Conservation (phyloP, 2,888 invertebrate species). For the Nezara viridula region DNA sequence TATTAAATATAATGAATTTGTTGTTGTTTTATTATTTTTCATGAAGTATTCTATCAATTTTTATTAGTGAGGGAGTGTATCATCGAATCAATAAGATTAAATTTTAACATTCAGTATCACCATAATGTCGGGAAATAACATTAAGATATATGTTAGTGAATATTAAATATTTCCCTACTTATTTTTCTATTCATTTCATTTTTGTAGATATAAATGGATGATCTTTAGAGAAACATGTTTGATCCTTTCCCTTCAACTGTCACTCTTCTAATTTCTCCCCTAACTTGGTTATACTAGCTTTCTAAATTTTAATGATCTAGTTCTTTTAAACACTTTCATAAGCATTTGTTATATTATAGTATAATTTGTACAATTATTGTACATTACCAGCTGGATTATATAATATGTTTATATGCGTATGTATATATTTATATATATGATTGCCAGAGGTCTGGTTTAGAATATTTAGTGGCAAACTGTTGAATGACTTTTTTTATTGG, state of each 20-base stretch:
- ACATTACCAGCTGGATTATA: not conserved
- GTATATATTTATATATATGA: not conserved
- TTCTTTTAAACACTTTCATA: not conserved
- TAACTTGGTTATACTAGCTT: conserved; percentile 38
- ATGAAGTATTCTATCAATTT: too few species aligned
- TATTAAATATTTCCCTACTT: too few species aligned
- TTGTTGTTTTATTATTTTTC: too few species aligned
- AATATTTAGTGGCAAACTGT: too few species aligned
- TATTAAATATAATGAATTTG: too few species aligned
- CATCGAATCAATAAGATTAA: too few species aligned
- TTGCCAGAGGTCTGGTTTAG: too few species aligned
- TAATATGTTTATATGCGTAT: not conserved
- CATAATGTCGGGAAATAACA: not conserved
- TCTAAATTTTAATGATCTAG: not conserved
- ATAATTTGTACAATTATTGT: too few species aligned
- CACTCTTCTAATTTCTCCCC: conserved; percentile 33
- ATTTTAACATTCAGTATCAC: too few species aligned
- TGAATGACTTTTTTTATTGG: not conserved
- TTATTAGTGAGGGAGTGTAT: too few species aligned
- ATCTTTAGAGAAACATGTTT: conserved; percentile 7
- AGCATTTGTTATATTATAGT: not conserved
- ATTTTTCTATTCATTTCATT: not conserved
- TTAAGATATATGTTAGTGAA: not conserved
- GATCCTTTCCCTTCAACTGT: conserved; percentile 21
- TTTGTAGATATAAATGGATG: not conserved